Evolutionary conservation across 1,140 invertebrate species (phyloP), one percentile per base, ranked within the genome.

Genomic region (Pseudomyrmex cubaensis): DNA sequence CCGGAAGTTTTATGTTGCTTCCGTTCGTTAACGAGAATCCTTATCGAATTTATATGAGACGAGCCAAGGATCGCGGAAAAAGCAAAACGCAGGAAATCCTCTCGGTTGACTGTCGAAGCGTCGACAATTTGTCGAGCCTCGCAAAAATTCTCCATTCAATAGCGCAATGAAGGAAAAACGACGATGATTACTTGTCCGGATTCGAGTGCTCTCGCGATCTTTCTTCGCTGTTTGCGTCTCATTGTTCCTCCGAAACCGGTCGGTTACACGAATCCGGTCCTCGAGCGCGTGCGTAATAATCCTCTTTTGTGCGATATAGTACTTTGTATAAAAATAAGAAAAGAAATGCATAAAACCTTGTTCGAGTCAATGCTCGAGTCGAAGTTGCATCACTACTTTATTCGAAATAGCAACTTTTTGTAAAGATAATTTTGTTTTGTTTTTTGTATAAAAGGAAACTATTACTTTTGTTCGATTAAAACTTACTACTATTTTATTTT

Each of bases 1-100:
- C 20, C 76, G 64, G 76, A 78, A 78, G 64, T 70, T 78, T 78
- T 78, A 78, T 48, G 76, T 78, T 70, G 52, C 52, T 57, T 46
- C 54, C 63, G 48, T 63, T n/a, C 50, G 44, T 69, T 78, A 78
- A 78, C 52, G 35, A 35, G 64, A 78, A 78, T 78, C 64, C 76
- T 78, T 70, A 78, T 69, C 54, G 52, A 78, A 69, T 78, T 78
- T 48, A 44, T 22, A 20, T 15, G n/a, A 57, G 56, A n/a, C 35
- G 63, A 67, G 48, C 15, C 44, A 50, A n/a, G 1, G 20, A n/a
- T 7, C 13, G 12, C 17, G 1, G 13, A 17, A 22, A 22, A 2
- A 12, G 7, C 46, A 50, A 48, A 13, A 67, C 63, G 17, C 15
- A 15, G 9, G 48, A 59, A 70, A 48, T 46, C 44, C 20, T 48